phyloP scores from a whole-genome alignment of 2,113 vertebrate species.

The Lucifuga dentata region DNA sequence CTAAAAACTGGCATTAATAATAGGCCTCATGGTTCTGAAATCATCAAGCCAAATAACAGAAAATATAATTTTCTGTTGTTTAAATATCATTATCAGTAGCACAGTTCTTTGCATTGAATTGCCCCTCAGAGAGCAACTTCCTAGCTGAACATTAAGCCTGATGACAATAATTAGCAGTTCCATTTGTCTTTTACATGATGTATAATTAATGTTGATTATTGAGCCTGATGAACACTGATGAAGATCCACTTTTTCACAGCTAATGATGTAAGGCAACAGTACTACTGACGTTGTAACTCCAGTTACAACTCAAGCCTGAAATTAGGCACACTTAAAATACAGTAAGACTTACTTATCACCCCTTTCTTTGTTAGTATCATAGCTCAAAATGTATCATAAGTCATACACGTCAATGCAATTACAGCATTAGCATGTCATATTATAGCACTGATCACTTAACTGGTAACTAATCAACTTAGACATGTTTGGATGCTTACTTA shows the following conservation, averaged over 20 bases:
- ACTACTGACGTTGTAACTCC: conserved; percentile 4
- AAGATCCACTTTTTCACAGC: conserved; percentile 37
- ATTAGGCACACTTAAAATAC: conserved; percentile 3
- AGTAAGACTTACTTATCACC: not conserved
- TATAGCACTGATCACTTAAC: not conserved
- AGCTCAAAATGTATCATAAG: not conserved
- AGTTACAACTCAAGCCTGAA: conserved; percentile 16
- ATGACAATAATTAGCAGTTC: conserved; percentile 25
- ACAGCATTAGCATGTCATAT: conserved; percentile 1
- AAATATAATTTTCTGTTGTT: no score
- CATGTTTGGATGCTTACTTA: not conserved
- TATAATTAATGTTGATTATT: conserved; percentile 40
- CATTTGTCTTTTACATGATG: conserved; percentile 11
- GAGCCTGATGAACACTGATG: conserved; percentile 32
- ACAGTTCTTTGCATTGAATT: no score
- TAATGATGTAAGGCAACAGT: conserved; percentile 10
- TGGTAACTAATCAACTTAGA: not conserved
- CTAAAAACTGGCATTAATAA: not conserved
- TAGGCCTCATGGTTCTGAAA: not conserved
- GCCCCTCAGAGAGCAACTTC: not conserved
- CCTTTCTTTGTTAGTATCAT: not conserved
- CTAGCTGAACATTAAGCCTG: conserved; percentile 2
- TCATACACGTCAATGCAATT: conserved; percentile 1
- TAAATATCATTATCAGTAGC: no score
- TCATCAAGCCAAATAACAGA: not conserved